Base-by-base conservation (phyloP, 2,113 vertebrate species). In the Lichenostomus cassidix region DNA sequence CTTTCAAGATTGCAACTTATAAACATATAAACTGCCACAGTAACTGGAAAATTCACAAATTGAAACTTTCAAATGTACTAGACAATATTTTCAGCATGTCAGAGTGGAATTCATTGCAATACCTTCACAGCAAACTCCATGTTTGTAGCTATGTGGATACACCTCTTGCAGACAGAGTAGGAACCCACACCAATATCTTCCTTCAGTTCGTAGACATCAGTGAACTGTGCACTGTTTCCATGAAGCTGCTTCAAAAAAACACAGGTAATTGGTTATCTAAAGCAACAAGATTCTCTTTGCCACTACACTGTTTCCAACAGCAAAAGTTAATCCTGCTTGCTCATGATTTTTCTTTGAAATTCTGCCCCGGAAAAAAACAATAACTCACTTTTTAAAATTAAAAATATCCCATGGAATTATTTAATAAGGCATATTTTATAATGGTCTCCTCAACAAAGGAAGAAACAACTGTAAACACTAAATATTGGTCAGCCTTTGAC, bases 51-150 rank as follows among this genome's bases (percentile, higher is more conserved):
- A 75, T 15, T 20, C 33, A 44, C 5, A 29, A 18, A 31, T 20
- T 31, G 2, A 55, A 33, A 7, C 73, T 64, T 56, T 44, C 11
- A 68, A 23, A 4, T 37, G 37, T 49, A 41, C n/a, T 20, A 39
- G 4, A 8, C 28, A 52, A 5, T 46, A 55, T 58, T 75, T 83
- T 77, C 41, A 87, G 31, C 80, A 41, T 47, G 62, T 37, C 71
- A 92, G 15, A 85, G 46, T 18, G 53, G 12, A 87, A 55, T 65
- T 63, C 33, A 68, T 33, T 64, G 12, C 9, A 74, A 39, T 98
- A 99, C 99, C 99, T 99, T 99, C 65, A 99, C 99, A 92, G 99
- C 99, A 96, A 99, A 99, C 97, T 99, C 99, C 98, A 99, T 98
- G 71, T 98, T 98, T 47, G 99, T 99, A 96, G 98, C 97, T 97